Conservation (phyloP, 2,797 vertebrate species). For the Pseudocheirus occidentalis region DNA sequence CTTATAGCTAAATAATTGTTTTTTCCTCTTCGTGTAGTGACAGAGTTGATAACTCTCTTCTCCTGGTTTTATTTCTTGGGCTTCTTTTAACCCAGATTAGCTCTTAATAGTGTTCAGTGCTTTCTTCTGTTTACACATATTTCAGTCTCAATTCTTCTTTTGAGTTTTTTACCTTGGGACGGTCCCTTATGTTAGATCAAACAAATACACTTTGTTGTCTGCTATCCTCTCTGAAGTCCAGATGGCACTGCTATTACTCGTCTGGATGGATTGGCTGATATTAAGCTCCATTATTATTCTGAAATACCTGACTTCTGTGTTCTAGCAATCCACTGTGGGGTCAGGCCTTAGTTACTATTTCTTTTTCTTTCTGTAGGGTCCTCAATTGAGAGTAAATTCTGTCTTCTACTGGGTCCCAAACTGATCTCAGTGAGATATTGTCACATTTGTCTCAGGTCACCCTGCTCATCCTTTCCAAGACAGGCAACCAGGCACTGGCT, state of each 20-base stretch:
- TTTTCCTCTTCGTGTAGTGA: no score
- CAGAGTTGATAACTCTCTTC: neutral
- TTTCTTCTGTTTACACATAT: neutral
- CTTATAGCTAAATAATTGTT: no score
- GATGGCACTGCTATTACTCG: no score
- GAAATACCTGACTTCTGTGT: no score
- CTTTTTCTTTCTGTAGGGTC: no score
- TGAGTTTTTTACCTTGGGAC: neutral
- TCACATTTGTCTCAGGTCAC: neutral
- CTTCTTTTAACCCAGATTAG: neutral
- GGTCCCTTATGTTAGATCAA: neutral
- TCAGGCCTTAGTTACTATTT: neutral
- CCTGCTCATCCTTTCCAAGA: neutral
- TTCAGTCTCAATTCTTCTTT: neutral
- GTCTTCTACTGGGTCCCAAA: neutral
- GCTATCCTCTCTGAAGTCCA: neutral
- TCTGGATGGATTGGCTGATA: no score
- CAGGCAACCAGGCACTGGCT: neutral
- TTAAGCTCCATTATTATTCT: no score
- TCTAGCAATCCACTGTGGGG: neutral
- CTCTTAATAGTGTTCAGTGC: neutral
- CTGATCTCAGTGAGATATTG: neutral
- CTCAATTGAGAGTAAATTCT: neutral
- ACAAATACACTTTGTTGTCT: no score
- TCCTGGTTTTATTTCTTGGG: neutral